phyloP scores from a whole-genome alignment of 2,888 invertebrate genomes.

The Lacanobia wlatinum region DNA sequence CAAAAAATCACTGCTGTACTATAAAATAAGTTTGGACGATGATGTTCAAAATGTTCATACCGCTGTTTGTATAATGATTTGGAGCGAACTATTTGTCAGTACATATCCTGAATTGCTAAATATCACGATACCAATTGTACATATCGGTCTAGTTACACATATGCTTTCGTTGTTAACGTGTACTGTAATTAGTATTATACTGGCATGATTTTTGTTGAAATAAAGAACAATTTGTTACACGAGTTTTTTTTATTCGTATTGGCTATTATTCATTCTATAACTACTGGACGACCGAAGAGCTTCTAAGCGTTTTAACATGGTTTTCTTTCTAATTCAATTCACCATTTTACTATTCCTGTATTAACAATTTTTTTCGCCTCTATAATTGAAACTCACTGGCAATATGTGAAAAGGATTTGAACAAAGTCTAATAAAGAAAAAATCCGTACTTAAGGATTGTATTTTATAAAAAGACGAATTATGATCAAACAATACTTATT shows the following conservation, averaged over 20 bases:
- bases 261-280: background rate
- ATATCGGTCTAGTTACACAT: conserved; percentile 75
- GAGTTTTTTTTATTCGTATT: conserved; percentile 46
- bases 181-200: conserved; percentile 79
- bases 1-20: conserved; percentile 45
- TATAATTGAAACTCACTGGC: no score
- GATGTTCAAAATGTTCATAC: conserved; percentile 27
- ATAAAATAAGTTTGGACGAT: conserved; percentile 19
- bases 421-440: no score
- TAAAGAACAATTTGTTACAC: conserved; percentile 80
- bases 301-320: background rate
- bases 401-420: no score
- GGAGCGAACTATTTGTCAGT: conserved; percentile 48
- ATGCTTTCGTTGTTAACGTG: conserved; percentile 82
- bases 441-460: no score
- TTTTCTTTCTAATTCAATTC: background rate
- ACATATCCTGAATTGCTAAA: conserved; percentile 69
- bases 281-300: background rate
- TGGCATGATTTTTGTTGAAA: conserved; percentile 81
- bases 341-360: background rate
- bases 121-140: conserved; percentile 74
- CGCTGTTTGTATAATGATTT: conserved; percentile 49
- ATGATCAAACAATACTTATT: no score
- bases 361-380: no score
- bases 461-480: no score